Conservation (phyloP, 2,888 invertebrate genomes). For the Hemithea aestivaria region DNA sequence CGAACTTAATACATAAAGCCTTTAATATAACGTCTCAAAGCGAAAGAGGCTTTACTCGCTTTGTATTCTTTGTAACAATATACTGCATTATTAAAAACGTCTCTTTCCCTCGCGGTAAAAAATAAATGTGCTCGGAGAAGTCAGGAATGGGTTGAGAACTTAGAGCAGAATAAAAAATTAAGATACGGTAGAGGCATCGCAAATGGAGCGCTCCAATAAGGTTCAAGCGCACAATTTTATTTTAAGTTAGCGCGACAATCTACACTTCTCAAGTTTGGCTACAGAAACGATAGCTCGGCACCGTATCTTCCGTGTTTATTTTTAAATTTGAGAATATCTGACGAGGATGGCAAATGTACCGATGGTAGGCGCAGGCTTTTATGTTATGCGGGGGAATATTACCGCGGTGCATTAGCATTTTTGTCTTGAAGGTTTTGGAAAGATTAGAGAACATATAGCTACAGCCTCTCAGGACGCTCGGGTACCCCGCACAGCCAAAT, state of each 20-base stretch:
- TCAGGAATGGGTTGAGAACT: slow-evolving; percentile 46
- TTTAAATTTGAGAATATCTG: too few relatives aligned
- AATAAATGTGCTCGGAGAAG: slow-evolving; percentile 50
- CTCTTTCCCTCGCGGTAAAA: slow-evolving; percentile 50
- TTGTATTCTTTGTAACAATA: slow-evolving; percentile 68
- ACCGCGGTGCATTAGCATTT: slow-evolving; percentile 33
- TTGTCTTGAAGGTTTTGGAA: slow-evolving; percentile 13
- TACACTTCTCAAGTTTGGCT: too few relatives aligned
- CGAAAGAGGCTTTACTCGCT: slow-evolving; percentile 50
- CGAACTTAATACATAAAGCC: slow-evolving; percentile 48
- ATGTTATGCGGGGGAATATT: slow-evolving; percentile 38
- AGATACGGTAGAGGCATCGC: too few relatives aligned
- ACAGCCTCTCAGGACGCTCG: too few relatives aligned
- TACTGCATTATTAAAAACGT: slow-evolving; percentile 69
- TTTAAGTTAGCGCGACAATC: too few relatives aligned
- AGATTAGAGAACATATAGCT: slow-evolving; percentile 4
- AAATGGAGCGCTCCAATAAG: too few relatives aligned
- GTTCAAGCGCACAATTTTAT: too few relatives aligned
- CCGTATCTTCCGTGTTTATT: too few relatives aligned
- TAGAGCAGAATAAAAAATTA: too few relatives aligned
- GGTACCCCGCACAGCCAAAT: slow-evolving; percentile 45
- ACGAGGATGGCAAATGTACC: slow-evolving; percentile 45
- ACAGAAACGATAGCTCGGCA: too few relatives aligned
- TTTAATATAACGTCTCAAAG: slow-evolving; percentile 50
- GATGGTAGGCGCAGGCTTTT: slow-evolving; percentile 43